Evolutionary conservation across 2,113 vertebrate species (phyloP), one percentile per base, ranked within the genome.

Genomic region (Notarius lentiginosus): DNA sequence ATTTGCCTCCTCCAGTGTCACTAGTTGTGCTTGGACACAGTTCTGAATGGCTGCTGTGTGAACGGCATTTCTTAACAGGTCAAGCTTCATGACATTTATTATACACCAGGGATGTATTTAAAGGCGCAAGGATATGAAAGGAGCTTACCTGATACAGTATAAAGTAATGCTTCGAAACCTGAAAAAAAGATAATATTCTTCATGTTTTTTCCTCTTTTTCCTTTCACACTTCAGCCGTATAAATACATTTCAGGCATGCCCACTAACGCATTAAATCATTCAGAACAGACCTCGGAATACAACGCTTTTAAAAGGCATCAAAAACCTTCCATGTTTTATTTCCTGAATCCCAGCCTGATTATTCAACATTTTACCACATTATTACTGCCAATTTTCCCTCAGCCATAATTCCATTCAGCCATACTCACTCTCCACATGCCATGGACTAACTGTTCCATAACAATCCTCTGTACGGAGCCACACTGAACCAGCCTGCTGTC

Each of bases 281-380:
- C 84, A 86, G 22, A n/a, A 70, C 56, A 87, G 76, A 80, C 34
- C 30, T 83, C 80, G 68, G n/a, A 58, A 81, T 68, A 53, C 24
- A 27, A 70, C 27, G 51, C 55, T 76, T 60, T 41, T 47, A 84
- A 68, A 83, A 65, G 83, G 24, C 60, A 51, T 76, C 85, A 87
- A 84, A 90, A 84, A 84, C 51, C 86, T 88, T 84, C 89, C 84
- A 86, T 77, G 65, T 87, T 87, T 88, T 55, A 87, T 88, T 88
- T 83, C 83, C 79, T 49, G 70, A 90, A 87, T 85, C 82, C 51
- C 58, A 68, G 85, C 80, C 82, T 70, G 79, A 85, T 75, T 87
- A 82, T 88, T 76, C 83, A 87, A 84, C 20, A 72, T 84, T 84
- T 77, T 88, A 87, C 87, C 76, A 82, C 73, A 84, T 84, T 86